Conservation (phyloP, 2,113 vertebrate genomes). For the Phylloscopus trochiloides region DNA sequence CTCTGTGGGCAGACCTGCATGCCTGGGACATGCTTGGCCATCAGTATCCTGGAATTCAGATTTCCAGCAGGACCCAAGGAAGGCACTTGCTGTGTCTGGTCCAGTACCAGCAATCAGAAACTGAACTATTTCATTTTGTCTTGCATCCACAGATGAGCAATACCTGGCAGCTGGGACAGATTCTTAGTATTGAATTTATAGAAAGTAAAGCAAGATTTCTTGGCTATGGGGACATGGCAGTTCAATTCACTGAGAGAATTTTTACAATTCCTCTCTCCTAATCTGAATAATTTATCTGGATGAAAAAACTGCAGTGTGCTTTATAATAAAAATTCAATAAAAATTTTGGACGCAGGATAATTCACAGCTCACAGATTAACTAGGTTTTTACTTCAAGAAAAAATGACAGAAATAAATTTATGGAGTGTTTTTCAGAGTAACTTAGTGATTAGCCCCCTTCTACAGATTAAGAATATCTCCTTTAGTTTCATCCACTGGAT, state of each 20-base stretch:
- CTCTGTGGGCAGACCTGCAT: background rate
- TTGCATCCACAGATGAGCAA: background rate
- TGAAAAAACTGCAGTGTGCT: background rate
- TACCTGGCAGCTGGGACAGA: background rate
- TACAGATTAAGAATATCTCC: background rate
- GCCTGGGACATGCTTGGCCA: background rate
- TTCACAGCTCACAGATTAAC: background rate
- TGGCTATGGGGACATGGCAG: background rate
- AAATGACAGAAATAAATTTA: background rate
- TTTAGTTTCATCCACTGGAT: background rate
- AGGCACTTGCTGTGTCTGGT: background rate
- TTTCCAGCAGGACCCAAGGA: background rate
- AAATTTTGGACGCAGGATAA: background rate
- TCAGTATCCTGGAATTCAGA: background rate
- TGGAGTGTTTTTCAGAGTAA: background rate
- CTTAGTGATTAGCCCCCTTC: background rate
- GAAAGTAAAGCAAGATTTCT: background rate
- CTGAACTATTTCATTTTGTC: background rate
- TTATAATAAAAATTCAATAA: background rate
- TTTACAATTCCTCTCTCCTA: background rate
- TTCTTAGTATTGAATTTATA: background rate
- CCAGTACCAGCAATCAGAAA: background rate
- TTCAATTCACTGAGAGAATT: background rate
- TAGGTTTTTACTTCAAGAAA: background rate
- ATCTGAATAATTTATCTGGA: background rate